Evolutionary conservation across 2,888 invertebrate species (phyloP), one percentile per base, ranked within the genome.

Genomic region (Phasia obesa): DNA sequence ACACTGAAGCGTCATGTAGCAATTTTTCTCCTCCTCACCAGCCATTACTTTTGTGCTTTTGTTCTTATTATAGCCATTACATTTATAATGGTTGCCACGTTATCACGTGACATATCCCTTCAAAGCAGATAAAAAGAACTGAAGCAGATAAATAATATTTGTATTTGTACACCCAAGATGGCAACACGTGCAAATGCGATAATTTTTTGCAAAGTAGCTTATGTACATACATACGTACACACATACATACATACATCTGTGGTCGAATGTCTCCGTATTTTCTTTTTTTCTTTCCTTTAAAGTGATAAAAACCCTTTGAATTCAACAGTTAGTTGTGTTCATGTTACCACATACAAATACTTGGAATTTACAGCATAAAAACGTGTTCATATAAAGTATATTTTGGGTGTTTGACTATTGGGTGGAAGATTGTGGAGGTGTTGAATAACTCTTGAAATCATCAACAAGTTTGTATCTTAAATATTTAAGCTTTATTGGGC

Each of bases 131-230:
- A 21, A 80, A 57, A 51, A 51, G 21, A 51, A 23, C 21, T 53
- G 21, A 11, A 53, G 38, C 59, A 55, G 31, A 74, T 69, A 77
- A 67, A 62, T 55, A n/a, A n/a, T n/a, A n/a, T n/a, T n/a, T n/a
- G n/a, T n/a, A 47, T 62, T 78, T 75, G 65, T 73, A 59, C 60
- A 71, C 38, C 71, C 42, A 55, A 75, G 79, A 83, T 83, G 83
- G 60, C 31, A 83, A 67, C 83, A 83, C 83, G 83, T 83, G 83
- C 79, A 76, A 76, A 79, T 79, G 83, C 62, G 75, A 83, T 83
- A 83, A 79, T 55, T 79, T 79, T 79, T 79, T 51, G 47, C 9
- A 76, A 79, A 83, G 83, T 79, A 70, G 71, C 79, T 83, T 83
- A 71, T 76, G 75, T 71, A n/a, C n/a, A n/a, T n/a, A n/a, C n/a